Evolutionary conservation across 2,797 vertebrate genomes (phyloP), one percentile per base, ranked within the genome.

Genomic region (Epinephelus coioides): DNA sequence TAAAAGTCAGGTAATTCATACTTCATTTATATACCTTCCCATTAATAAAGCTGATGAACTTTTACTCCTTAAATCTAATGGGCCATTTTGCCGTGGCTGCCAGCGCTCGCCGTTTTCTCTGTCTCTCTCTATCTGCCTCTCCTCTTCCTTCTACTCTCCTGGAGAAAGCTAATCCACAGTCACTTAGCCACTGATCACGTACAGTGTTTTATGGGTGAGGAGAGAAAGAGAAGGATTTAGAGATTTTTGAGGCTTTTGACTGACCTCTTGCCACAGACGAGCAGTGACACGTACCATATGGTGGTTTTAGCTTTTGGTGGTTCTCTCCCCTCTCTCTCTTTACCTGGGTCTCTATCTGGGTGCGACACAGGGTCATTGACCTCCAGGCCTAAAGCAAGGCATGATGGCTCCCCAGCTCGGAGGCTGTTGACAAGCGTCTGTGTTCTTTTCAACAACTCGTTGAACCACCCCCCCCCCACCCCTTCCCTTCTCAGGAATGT

Each of bases 361-460:
- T 94, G 94, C 94, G 94, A 94, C 84, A 88, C 92, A 95, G 96
- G 97, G 96, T 97, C 96, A 96, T 95, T 96, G 96, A 97, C 96
- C 96, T 95, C 82, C 60, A 86, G 94, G 95, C 95, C 96, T 96
- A 95, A 96, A 96, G 96, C 95, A 94, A 95, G 94, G 96, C 96
- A 96, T 94, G 97, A 97, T 97, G 96, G 95, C 96, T 97, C 96
- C 94, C 95, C 93, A 92, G 93, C 96, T 96, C 90, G 84, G 91
- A 90, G 92, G 94, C 96, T 96, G 97, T 96, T 98, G 97, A 98
- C 97, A 98, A 97, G 96, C 79, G 83, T 96, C 97, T 98, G 96
- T 96, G 92, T 97, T 97, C 97, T 97, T 98, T 98, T 98, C 97
- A 98, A 95, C 97, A 97, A 97, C 96, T 96, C 95, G 94, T 95